These are phyloP conservation scores for Bathynomus jamesi DNA, from an alignment of 1,140 invertebrate genomes.

Conservation along the genomic window DNA sequence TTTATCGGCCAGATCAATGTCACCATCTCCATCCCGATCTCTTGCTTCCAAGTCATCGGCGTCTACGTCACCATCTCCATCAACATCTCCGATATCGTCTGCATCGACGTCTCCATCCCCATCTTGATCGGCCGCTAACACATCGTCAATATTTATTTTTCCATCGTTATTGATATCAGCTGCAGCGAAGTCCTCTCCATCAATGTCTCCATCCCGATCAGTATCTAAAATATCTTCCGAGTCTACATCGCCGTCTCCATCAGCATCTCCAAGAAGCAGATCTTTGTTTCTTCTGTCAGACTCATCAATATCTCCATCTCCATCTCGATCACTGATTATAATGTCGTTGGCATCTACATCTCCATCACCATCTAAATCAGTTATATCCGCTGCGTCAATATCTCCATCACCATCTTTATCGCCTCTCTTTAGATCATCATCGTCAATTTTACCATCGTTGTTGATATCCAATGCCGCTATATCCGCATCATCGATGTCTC, in stretches of 20 bases:
- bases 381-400: constrained; percentile 18
- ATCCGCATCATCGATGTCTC: constrained; percentile 25
- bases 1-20: constrained; percentile 31
- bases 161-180: constrained; percentile 36
- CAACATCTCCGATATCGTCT: constrained; percentile 28
- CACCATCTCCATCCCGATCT: constrained; percentile 28
- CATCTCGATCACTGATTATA: constrained; percentile 20
- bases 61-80: constrained; percentile 33
- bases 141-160: constrained; percentile 23
- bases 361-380: constrained; percentile 26
- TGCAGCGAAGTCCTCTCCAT: constrained; percentile 23
- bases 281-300: constrained; percentile 10
- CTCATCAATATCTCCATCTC: constrained; percentile 21
- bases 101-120: constrained; percentile 31
- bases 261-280: constrained; percentile 24
- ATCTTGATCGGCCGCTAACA: constrained; percentile 23
- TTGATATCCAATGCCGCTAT: constrained; percentile 24
- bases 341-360: constrained; percentile 22
- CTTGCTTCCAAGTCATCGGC: constrained; percentile 23
- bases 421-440: constrained; percentile 15
- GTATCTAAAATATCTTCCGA: constrained; percentile 29
- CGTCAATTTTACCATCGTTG: constrained; percentile 32
- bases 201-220: constrained; percentile 31
- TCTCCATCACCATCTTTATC: constrained; percentile 24
- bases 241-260: constrained; percentile 29